A percentile compares a stretch with the other conserved stretches of the same genome.
Evolutionary conservation across 1,140 invertebrate genomes (phyloP).

Genomic region (Ganaspis sp.): DNA sequence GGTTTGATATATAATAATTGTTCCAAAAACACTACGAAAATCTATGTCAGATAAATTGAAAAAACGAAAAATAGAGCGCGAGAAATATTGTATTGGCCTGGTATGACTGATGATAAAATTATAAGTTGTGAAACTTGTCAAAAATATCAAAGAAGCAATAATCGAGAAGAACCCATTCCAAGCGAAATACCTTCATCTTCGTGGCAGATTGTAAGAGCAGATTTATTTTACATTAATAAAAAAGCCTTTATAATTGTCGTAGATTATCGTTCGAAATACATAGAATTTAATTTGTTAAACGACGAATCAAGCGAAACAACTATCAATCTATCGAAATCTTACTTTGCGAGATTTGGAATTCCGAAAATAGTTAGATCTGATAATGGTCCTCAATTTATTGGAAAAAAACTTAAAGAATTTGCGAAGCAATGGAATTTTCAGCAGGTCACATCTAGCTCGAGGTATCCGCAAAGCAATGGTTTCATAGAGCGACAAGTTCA

Average conservation of each 20-base stretch:
- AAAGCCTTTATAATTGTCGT: conserved; percentile 59
- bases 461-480: conserved; percentile 69
- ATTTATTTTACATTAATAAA: conserved; percentile 61
- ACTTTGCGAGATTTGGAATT: conserved; percentile 25
- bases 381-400: conserved; percentile 29
- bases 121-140: background rate
- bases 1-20: conserved; percentile 42
- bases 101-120: conserved; percentile 46
- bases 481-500: conserved; percentile 64
- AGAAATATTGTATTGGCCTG: conserved; percentile 60
- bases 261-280: conserved; percentile 65
- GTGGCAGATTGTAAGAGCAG: conserved; percentile 54
- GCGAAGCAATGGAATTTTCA: conserved; percentile 61
- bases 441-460: conserved; percentile 62
- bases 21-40: conserved; percentile 6
- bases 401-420: conserved; percentile 7
- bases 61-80: conserved; percentile 46
- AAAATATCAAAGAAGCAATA: background rate
- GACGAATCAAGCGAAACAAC: conserved; percentile 17
- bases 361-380: conserved; percentile 32
- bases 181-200: background rate
- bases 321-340: conserved; percentile 11
- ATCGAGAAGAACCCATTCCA: background rate
- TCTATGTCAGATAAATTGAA: conserved; percentile 9
- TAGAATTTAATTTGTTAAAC: conserved; percentile 49